Conservation (phyloP, 2,797 vertebrate species). For the Rhinichthys osculus region DNA sequence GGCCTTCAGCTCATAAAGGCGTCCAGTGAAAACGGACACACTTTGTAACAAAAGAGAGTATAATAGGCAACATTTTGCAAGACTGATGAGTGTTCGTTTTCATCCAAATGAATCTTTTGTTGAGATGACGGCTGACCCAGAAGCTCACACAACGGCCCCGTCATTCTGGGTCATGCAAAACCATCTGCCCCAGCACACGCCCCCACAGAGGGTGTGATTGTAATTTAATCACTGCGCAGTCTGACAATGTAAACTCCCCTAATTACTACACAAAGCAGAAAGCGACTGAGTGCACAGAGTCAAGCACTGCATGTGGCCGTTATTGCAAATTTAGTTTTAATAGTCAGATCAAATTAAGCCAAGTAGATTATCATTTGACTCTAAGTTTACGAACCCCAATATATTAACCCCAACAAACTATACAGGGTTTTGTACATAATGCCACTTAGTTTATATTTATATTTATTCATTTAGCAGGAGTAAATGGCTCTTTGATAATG, state of each 20-base stretch:
- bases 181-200: conserved; percentile 46
- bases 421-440: background rate
- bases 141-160: conserved; percentile 17
- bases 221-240: conserved; percentile 43
- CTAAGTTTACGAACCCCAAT: background rate
- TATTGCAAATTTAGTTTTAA: conserved; percentile 19
- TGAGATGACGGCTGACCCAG: conserved; percentile 46
- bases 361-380: background rate
- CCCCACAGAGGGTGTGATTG: conserved; percentile 43
- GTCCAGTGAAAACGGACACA: conserved; percentile 22
- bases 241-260: conserved; percentile 41
- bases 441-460: background rate
- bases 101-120: conserved; percentile 45
- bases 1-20: background rate
- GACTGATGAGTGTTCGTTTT: conserved; percentile 38
- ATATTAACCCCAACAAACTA: background rate
- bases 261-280: conserved; percentile 47
- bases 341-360: background rate
- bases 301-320: conserved; percentile 26
- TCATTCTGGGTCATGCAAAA: conserved; percentile 50
- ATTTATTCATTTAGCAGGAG: background rate
- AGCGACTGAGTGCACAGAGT: background rate
- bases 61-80: conserved; percentile 34
- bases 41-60: conserved; percentile 20
- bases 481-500: background rate